phyloP scores from a whole-genome alignment of 2,113 vertebrate species.

The Strigops habroptila region DNA sequence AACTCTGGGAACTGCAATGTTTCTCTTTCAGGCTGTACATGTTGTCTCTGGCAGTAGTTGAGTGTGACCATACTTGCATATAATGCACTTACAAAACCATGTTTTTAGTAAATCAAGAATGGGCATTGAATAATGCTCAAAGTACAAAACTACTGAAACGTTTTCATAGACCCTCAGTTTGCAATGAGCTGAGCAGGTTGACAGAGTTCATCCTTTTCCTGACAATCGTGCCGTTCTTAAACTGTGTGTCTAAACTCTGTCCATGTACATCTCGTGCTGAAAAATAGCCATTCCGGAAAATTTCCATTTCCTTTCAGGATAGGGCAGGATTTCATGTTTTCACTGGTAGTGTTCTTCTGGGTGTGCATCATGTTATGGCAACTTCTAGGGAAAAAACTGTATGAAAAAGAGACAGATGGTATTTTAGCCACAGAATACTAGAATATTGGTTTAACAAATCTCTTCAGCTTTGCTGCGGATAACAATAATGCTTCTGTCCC shows the following conservation, averaged over 20 bases:
- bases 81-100: neutral
- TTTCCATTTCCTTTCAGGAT: neutral
- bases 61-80: neutral
- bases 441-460: conserved; percentile 39
- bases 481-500: conserved; percentile 48
- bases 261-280: neutral
- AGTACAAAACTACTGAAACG: neutral
- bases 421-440: neutral
- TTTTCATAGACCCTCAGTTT: neutral
- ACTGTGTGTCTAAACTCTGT: neutral
- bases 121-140: neutral
- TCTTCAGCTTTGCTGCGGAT: neutral
- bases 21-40: neutral
- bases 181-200: neutral
- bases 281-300: neutral
- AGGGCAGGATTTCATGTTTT: neutral
- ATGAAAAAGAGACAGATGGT: neutral
- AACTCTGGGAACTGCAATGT: neutral
- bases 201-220: neutral
- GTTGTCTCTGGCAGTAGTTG: neutral
- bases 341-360: neutral
- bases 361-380: neutral
- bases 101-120: neutral
- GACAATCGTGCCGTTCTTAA: neutral
- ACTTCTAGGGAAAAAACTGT: neutral